Conservation (phyloP, 2,113 vertebrate species). For the Callithrix jacchus region DNA sequence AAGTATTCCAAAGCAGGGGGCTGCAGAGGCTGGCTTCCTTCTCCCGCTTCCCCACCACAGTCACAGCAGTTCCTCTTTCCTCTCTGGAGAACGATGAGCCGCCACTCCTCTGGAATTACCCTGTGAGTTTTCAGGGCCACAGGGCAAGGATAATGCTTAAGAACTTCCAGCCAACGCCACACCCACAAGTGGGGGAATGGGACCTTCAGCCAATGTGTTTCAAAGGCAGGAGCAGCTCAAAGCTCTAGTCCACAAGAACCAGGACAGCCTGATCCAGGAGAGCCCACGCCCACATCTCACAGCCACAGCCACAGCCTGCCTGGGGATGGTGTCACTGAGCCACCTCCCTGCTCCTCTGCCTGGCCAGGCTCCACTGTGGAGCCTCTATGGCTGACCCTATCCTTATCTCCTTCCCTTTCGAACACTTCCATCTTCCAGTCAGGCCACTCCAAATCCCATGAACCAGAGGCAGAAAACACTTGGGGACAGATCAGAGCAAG, state of each 20-base stretch:
- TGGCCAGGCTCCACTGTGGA: not conserved
- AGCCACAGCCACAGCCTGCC: not conserved
- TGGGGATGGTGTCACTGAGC: not conserved
- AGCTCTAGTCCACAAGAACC: not conserved
- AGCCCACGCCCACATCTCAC: not conserved
- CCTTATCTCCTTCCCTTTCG: not conserved
- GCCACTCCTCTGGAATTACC: slow-evolving; percentile 54
- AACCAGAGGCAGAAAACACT: not conserved
- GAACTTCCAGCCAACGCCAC: not conserved
- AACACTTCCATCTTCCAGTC: not conserved
- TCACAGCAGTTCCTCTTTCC: slow-evolving; percentile 47
- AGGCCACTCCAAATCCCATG: not conserved
- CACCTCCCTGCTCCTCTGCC: not conserved
- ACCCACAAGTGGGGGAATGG: not conserved
- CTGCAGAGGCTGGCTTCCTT: not conserved
- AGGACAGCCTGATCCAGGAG: not conserved
- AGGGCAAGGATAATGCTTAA: not conserved
- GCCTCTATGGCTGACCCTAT: not conserved
- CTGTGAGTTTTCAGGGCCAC: not conserved
- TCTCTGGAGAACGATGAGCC: slow-evolving; percentile 36
- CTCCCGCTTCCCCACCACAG: not conserved
- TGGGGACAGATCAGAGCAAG: not conserved
- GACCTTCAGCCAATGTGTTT: not conserved
- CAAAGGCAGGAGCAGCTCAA: not conserved
- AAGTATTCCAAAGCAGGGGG: not conserved